phyloP scores from a whole-genome alignment of 2,797 vertebrate genomes.

The Sebastes jordani region DNA sequence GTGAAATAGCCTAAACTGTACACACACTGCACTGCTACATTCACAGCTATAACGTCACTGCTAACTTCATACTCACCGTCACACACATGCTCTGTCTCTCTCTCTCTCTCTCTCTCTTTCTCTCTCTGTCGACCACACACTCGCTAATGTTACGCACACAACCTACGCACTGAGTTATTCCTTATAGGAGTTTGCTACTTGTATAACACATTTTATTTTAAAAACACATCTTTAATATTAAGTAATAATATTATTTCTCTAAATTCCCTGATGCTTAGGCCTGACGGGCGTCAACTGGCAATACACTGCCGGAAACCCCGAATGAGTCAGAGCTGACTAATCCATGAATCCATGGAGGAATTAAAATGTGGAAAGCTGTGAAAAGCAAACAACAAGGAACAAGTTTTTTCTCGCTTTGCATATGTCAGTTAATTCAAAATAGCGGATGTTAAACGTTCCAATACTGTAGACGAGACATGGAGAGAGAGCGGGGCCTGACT shows the following conservation, averaged over 20 bases:
- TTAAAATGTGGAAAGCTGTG: neutral
- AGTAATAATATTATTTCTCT: accelerated
- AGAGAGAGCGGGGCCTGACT: neutral
- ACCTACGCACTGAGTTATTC: neutral
- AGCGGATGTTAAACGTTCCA: slow-evolving; percentile 32
- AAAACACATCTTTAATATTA: neutral
- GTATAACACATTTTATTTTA: neutral
- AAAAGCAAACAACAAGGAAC: slow-evolving; percentile 39
- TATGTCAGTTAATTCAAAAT: slow-evolving; percentile 44
- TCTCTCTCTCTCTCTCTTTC: too few relatives aligned
- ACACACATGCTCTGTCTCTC: too few relatives aligned
- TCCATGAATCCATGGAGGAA: neutral
- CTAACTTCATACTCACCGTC: neutral
- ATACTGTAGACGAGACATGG: neutral
- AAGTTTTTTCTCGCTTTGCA: slow-evolving; percentile 47
- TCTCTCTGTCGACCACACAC: too few relatives aligned
- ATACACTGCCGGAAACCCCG: neutral
- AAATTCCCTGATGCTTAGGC: neutral
- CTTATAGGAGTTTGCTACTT: neutral
- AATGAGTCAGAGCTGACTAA: neutral
- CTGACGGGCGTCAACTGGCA: neutral
- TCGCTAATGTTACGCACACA: too few relatives aligned
- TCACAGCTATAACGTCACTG: neutral
- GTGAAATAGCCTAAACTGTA: too few relatives aligned
- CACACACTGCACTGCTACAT: neutral